Base-by-base conservation (phyloP, 2,797 vertebrate species). In the Peromyscus eremicus region DNA sequence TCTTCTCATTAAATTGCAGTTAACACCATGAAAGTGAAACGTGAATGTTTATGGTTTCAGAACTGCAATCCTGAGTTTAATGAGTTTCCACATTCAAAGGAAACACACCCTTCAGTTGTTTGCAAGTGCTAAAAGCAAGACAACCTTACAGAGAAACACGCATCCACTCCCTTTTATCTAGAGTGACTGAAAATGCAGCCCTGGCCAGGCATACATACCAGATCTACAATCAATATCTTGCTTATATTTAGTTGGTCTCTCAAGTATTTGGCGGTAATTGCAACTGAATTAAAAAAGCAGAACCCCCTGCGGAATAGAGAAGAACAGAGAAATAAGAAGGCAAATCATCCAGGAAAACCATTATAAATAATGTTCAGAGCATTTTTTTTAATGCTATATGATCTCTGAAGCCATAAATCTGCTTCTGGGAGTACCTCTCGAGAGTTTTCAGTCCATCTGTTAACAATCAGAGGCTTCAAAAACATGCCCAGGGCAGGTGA, bases 331-430 rank as follows among this genome's bases (percentile, higher is more conserved):
- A 98, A 98, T 98, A 98, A 99, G 98, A 99, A 99, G 98, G 98
- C 97, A 99, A 98, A 99, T 99, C 98, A 98, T 98, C 98, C 98
- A 99, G 98, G 98, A 98, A 99, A 98, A 98, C 98, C 98, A 97
- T 98, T 99, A 99, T 99, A 99, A 99, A 99, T 99, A 99, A 99
- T 98, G 98, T 98, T 98, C 98, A 98, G 99, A 99, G 98, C 98
- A 99, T 99, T 99, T 99, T 98, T 98, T 49, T 13, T 19, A 99
- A 99, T 98, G 98, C 99, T 99, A 98, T 99, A 99, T 99, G 99
- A 99, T 99, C 99, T 99, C 98, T 98, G 98, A 99, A 98, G 98
- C 98, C 98, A 99, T 99, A 99, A 99, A 99, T 99, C 99, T 98
- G 98, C 98, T 99, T 99, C 98, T 98, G 98, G 98, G 98, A 99